Evolutionary conservation across 2,888 invertebrate species (phyloP).

Genomic region (Criorhina ranunculi): DNA sequence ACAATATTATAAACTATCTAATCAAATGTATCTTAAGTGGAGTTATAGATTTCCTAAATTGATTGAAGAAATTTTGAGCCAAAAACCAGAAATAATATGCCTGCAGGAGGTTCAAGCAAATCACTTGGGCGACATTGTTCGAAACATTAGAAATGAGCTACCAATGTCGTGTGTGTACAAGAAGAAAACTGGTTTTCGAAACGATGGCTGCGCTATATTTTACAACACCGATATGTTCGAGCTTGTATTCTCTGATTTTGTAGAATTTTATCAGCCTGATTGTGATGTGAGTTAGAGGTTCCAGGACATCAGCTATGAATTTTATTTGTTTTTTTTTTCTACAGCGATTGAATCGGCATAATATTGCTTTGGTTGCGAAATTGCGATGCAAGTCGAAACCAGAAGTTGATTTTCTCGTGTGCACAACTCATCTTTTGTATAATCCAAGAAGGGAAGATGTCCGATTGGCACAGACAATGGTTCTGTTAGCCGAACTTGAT

Average conservation of each 20-base stretch:
- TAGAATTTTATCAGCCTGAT: slow-evolving; percentile 88
- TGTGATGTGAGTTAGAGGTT: slow-evolving; percentile 55
- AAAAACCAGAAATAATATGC: slow-evolving; percentile 85
- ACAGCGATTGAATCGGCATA: slow-evolving; percentile 91
- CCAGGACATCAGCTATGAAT: neutral
- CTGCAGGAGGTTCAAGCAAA: slow-evolving; percentile 95
- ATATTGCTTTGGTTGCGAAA: slow-evolving; percentile 93
- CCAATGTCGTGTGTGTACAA: slow-evolving; percentile 93
- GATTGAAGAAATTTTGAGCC: slow-evolving; percentile 84
- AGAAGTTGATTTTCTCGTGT: slow-evolving; percentile 88
- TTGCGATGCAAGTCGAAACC: slow-evolving; percentile 86
- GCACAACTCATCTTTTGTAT: slow-evolving; percentile 97
- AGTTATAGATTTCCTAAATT: slow-evolving; percentile 86
- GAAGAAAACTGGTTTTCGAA: slow-evolving; percentile 91
- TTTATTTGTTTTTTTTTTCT: neutral
- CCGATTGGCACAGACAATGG: slow-evolving; percentile 93
- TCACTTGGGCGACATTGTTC: slow-evolving; percentile 86
- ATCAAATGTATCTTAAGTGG: slow-evolving; percentile 88
- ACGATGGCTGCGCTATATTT: slow-evolving; percentile 96
- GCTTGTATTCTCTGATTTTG: slow-evolving; percentile 87
- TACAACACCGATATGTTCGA: slow-evolving; percentile 89
- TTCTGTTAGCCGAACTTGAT: slow-evolving; percentile 94
- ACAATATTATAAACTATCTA: slow-evolving; percentile 89
- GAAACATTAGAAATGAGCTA: slow-evolving; percentile 79
- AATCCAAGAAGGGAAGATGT: slow-evolving; percentile 96